Conservation (phyloP, 2,888 invertebrate species). For the Drosophila algonquin region DNA sequence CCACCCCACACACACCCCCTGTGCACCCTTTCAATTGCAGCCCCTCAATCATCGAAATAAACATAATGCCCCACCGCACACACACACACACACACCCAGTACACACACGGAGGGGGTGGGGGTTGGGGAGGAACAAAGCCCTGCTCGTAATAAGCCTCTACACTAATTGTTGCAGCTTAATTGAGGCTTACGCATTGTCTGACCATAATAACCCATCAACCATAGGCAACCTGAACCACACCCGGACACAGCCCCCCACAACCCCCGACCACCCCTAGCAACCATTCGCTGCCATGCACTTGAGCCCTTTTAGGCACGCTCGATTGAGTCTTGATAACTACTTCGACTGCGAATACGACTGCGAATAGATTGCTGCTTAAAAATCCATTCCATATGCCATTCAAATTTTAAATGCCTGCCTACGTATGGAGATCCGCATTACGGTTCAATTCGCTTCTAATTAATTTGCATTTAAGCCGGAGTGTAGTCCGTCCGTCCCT, state of each 20-base stretch:
- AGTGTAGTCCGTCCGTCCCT: background rate
- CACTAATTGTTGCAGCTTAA: conserved; percentile 61
- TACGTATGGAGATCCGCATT: background rate
- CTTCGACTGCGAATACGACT: background rate
- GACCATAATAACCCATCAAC: conserved; percentile 21
- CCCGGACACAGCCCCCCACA: too few species aligned
- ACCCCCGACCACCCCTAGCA: background rate
- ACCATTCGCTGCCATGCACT: background rate
- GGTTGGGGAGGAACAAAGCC: background rate
- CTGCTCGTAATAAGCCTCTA: conserved; percentile 47
- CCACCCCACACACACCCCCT: background rate
- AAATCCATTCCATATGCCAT: background rate
- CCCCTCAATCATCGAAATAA: conserved; percentile 14
- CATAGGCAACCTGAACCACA: conserved; percentile 5
- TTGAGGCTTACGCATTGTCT: conserved; percentile 55
- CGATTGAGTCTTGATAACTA: background rate
- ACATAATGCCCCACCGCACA: conserved; percentile 28
- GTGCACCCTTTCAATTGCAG: background rate
- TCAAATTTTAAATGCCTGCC: background rate
- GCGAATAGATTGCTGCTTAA: background rate
- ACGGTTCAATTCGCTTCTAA: background rate
- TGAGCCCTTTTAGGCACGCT: background rate
- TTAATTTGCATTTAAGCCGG: background rate
- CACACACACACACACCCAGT: background rate
- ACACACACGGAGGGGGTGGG: too few species aligned